phyloP scores from a whole-genome alignment of 2,797 vertebrate species.

The Phrynocephalus forsythii region DNA sequence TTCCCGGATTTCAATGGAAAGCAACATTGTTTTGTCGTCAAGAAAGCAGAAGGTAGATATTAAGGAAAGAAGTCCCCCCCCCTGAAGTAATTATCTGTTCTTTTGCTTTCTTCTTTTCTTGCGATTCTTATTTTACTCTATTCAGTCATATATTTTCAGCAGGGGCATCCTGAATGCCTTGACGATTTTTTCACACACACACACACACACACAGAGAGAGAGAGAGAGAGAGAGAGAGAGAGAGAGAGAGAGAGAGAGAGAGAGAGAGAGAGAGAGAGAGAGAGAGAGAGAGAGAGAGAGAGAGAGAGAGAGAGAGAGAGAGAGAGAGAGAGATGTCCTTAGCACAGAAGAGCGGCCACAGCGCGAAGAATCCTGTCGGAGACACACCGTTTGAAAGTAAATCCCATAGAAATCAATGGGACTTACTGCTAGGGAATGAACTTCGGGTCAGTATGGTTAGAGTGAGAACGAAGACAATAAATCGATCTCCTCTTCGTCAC shows the following conservation, averaged over 20 bases:
- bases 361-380: not conserved
- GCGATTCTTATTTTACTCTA: not conserved
- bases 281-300: too few species aligned
- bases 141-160: not conserved
- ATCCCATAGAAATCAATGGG: not conserved
- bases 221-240: too few species aligned
- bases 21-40: not conserved
- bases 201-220: not conserved
- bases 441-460: not conserved
- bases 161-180: slow-evolving; percentile 4
- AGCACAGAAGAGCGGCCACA: not conserved
- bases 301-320: too few species aligned
- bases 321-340: not conserved
- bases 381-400: not conserved
- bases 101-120: not conserved
- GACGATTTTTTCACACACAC: not conserved
- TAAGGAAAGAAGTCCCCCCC: too few species aligned
- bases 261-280: too few species aligned
- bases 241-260: too few species aligned
- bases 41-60: not conserved
- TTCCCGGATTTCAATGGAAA: not conserved
- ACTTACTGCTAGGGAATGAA: not conserved
- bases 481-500: not conserved
- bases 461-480: not conserved
- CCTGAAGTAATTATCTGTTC: not conserved